Evolutionary conservation across 2,888 invertebrate species (phyloP).

Genomic region (Norana najaformis): DNA sequence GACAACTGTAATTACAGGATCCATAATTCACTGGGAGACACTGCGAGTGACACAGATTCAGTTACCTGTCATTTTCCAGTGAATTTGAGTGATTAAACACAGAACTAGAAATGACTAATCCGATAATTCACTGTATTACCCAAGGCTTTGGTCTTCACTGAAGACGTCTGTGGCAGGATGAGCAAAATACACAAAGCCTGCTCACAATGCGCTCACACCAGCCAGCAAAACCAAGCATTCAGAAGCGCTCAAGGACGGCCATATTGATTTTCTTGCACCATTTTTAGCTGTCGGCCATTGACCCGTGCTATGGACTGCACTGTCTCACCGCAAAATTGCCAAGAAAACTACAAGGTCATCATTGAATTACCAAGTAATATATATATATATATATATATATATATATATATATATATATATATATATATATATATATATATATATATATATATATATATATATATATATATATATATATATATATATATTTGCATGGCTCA

Average conservation of each 20-base stretch:
- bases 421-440: too few relatives aligned
- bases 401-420: too few relatives aligned
- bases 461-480: too few relatives aligned
- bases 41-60: not conserved
- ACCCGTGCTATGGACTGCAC: not conserved
- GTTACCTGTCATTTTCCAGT: not conserved
- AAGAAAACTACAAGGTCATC: not conserved
- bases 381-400: too few relatives aligned
- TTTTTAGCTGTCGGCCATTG: not conserved
- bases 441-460: too few relatives aligned
- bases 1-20: not conserved
- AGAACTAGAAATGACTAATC: not conserved
- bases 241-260: constrained; percentile 13
- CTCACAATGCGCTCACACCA: not conserved
- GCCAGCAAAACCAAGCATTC: not conserved
- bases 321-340: not conserved
- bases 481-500: not conserved
- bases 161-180: not conserved
- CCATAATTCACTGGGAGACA: not conserved
- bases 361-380: too few relatives aligned
- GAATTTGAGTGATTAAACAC: not conserved
- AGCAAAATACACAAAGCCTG: not conserved
- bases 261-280: not conserved
- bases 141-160: not conserved
- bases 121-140: not conserved